These are phyloP conservation scores for Horisme vitalbata DNA, from an alignment of 2,888 invertebrate genomes.

Conservation along the genomic window DNA sequence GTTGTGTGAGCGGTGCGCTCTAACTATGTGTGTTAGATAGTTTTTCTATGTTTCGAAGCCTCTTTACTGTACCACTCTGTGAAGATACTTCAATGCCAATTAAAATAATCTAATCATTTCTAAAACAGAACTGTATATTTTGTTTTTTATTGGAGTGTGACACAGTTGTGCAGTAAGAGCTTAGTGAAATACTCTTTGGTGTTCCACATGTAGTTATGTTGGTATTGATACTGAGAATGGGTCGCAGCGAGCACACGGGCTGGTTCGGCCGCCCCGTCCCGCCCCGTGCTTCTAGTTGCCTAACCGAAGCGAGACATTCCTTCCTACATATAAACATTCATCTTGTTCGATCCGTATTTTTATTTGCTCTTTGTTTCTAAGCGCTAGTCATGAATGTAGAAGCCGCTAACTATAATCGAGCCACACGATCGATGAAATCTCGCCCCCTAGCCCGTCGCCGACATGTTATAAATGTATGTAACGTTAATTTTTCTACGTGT, in stretches of 20 bases:
- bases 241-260: constrained; percentile 65
- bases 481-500: constrained; percentile 83
- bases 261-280: constrained; percentile 61
- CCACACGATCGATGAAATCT: constrained; percentile 25
- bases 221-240: constrained; percentile 52
- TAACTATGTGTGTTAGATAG: constrained; percentile 66
- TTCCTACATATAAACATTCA: constrained; percentile 52
- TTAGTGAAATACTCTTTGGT: constrained; percentile 50
- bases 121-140: background rate
- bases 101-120: too few species aligned
- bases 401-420: constrained; percentile 46
- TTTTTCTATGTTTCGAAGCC: constrained; percentile 49
- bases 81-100: constrained; percentile 10
- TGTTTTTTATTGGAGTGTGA: background rate
- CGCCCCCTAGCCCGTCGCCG: constrained; percentile 23
- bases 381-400: constrained; percentile 62
- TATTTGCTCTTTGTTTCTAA: constrained; percentile 63
- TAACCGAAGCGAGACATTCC: constrained; percentile 55
- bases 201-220: constrained; percentile 65
- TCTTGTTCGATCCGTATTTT: constrained; percentile 53
- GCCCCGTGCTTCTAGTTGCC: constrained; percentile 82
- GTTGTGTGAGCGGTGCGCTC: too few species aligned
- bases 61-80: constrained; percentile 57
- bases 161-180: constrained; percentile 29
- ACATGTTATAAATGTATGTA: constrained; percentile 69